Evolutionary conservation across 2,797 vertebrate species (phyloP), one percentile per base, ranked within the genome.

Genomic region (Ibycter americanus): DNA sequence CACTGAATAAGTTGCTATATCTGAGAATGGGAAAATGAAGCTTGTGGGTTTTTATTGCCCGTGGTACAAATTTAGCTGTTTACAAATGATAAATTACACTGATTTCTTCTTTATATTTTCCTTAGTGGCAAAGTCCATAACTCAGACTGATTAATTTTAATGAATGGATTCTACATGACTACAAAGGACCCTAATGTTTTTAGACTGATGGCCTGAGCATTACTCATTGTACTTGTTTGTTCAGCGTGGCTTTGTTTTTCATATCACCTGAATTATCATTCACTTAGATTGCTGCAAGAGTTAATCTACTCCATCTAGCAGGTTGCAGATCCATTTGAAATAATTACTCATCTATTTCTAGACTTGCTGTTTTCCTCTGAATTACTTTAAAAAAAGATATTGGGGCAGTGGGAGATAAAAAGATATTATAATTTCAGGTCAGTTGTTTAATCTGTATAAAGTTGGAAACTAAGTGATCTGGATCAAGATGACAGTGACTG

Each of bases 231-330:
- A 88, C 54, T 91, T 96, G 59, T 96, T 97, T 96, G 77, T 93
- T 83, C 63, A 87, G 52, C 32, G 65, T 72, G 87, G 92, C 66
- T 94, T 93, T 96, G 67, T 95, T 97, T 97, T 96, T 90, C 92
- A 92, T 66, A 83, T 66, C 38, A 94, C 73, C 95, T 96, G 94
- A 96, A 97, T 97, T 95, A 95, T 56, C 40, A 88, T 89, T 97
- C 83, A 87, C 93, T 98, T 89, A 92, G 36, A 87, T 38, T 96
- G 84, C 74, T 92, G 67, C 70, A 88, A 59, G 91, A 94, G 67
- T 90, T 94, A 93, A 94, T 95, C 59, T 95, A 54, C 80, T 87
- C 20, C 66, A 92, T 89, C 88, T 89, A 83, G 52, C 15, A 74
- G 40, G 71, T 62, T 94, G 67, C n/a, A 95, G 56, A 95, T 61